phyloP scores from a whole-genome alignment of 2,113 vertebrate genomes.

The Crotalus helleri region DNA sequence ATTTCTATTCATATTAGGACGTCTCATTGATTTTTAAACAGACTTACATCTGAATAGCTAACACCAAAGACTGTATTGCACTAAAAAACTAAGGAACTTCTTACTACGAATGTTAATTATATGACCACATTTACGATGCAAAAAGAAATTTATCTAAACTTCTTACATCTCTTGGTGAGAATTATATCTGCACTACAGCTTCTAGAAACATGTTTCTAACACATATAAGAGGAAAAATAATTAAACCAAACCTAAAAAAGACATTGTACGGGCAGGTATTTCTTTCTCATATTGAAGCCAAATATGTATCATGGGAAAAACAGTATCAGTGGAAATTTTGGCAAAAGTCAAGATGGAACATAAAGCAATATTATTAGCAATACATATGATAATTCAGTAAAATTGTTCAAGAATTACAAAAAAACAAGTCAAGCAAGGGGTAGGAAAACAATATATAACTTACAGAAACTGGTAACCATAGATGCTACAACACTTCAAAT shows the following conservation, averaged over 20 bases:
- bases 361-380: not conserved
- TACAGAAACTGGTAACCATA: constrained; percentile 16
- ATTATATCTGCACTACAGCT: not conserved
- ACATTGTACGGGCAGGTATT: constrained; percentile 36
- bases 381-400: constrained; percentile 30
- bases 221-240: not conserved
- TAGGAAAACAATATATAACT: not conserved
- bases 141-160: constrained; percentile 24
- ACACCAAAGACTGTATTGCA: not conserved
- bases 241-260: constrained; percentile 8
- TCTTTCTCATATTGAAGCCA: constrained; percentile 28
- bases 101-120: constrained; percentile 30
- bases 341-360: constrained; percentile 17
- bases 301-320: not conserved
- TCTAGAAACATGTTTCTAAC: not conserved
- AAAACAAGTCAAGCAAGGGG: not conserved
- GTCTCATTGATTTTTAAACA: not conserved
- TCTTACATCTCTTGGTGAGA: not conserved
- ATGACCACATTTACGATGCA: constrained; percentile 6
- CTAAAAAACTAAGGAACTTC: not conserved
- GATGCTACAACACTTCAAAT: not conserved
- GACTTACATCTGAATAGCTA: not conserved
- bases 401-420: constrained; percentile 29
- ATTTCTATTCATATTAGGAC: not conserved
- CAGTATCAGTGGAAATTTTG: not conserved